Evolutionary conservation across 2,888 invertebrate genomes (phyloP).

Genomic region (Aquatica leii): DNA sequence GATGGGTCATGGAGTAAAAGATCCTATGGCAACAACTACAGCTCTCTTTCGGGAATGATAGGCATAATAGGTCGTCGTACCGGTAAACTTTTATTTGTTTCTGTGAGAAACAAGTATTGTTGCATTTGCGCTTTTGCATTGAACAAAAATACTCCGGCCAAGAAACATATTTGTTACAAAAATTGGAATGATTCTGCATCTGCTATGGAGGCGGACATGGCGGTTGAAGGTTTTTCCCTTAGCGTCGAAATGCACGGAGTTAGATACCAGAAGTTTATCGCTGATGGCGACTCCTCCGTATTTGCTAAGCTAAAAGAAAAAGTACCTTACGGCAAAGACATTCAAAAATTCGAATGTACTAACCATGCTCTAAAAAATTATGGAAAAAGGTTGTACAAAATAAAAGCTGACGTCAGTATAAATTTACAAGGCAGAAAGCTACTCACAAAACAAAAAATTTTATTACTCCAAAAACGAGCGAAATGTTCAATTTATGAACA

Average conservation of each 20-base stretch:
- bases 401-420: too few relatives aligned
- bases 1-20: neutral
- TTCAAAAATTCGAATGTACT: neutral
- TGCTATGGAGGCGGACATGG: constrained; percentile 5
- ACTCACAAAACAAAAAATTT: too few relatives aligned
- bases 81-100: neutral
- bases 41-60: neutral
- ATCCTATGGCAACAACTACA: neutral
- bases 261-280: constrained; percentile 1
- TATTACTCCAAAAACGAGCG: too few relatives aligned
- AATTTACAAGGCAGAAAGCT: too few relatives aligned
- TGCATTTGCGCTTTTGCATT: neutral
- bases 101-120: neutral
- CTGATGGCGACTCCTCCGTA: constrained; percentile 5
- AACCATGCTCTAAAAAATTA: neutral
- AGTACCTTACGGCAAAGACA: neutral
- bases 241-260: neutral
- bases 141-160: too few relatives aligned
- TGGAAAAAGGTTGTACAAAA: neutral
- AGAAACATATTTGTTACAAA: neutral
- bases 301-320: constrained; percentile 8
- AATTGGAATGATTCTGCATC: constrained; percentile 8
- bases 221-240: constrained; percentile 5
- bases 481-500: too few relatives aligned
- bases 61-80: neutral